Base-by-base conservation (phyloP, 2,113 vertebrate species). In the Corydoras sp. region DNA sequence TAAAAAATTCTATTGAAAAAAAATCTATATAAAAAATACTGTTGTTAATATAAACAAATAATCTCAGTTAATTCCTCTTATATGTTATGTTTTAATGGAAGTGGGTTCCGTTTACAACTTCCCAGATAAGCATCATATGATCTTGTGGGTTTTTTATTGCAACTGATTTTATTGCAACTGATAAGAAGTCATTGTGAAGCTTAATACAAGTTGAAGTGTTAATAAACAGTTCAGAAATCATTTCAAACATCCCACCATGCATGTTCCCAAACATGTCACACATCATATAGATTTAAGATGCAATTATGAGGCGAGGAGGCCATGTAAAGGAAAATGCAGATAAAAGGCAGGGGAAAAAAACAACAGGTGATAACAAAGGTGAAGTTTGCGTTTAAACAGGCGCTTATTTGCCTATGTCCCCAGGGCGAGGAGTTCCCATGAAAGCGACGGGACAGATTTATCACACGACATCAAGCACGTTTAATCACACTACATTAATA, bases 341-440 rank as follows among this genome's bases (percentile, higher is more conserved):
- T 53, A 63, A 69, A 62, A 77, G 49, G 68, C 64, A 65, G 82
- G 70, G 74, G 67, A 65, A 72, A 67, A 62, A 72, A 80, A 80
- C 76, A 79, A 81, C 81, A 82, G 66, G 62, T 79, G 62, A 82
- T 83, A 84, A 82, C 74, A n/a, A 83, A 80, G 82, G 76, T 83
- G 81, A 87, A 87, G 84, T 81, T 81, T 69, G 80, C 78, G 83
- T 85, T 86, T 86, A 87, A 86, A 84, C 80, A 82, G 65, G 75
- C 83, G 81, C 79, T 84, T 85, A 85, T 86, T 83, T 64, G 70
- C 58, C 69, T 49, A 63, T 82, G 80, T 85, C 86, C 84, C 68
- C 69, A 76, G 84, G 85, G 85, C 51, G 83, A 87, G 85, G 85
- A 89, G 87, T 86, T 88, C 79, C 86, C 83, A 83, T 84, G 82